Percentiles rank a stretch among this genome's conserved stretches.
These are phyloP conservation scores for Adela reaumurella DNA, from an alignment of 2,888 invertebrate genomes.

Conservation along the genomic window DNA sequence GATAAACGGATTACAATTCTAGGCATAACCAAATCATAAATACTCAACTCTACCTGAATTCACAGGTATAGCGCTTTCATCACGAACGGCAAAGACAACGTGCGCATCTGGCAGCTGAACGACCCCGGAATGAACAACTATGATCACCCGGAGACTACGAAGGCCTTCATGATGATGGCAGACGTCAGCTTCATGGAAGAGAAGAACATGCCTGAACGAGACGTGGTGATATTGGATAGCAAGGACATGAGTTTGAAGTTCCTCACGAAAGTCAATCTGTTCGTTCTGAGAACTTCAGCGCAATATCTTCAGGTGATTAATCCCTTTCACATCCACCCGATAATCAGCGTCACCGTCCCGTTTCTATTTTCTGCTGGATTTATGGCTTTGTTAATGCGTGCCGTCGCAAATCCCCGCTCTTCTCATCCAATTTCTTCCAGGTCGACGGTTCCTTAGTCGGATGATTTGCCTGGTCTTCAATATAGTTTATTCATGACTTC, in stretches of 20 bases:
- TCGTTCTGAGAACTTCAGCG: constrained; percentile 51
- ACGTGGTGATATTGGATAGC: constrained; percentile 60
- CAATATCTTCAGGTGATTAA: constrained; percentile 44
- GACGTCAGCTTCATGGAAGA: constrained; percentile 51
- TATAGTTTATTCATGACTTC: no score
- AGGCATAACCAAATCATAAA: no score
- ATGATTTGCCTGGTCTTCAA: no score
- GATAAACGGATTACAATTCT: no score
- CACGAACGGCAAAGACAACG: not conserved
- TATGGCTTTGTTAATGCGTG: no score
- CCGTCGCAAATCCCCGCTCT: no score
- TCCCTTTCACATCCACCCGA: no score
- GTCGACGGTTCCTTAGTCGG: no score
- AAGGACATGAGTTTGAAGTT: constrained; percentile 47
- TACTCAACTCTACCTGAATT: no score
- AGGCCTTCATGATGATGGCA: constrained; percentile 57
- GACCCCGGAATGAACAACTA: constrained; percentile 53
- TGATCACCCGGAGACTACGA: constrained; percentile 47
- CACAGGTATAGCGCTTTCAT: not conserved
- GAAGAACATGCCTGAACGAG: constrained; percentile 43
- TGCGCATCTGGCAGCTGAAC: constrained; percentile 50
- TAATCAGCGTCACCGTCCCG: no score
- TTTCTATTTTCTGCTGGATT: no score
- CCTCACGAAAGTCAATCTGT: constrained; percentile 43
- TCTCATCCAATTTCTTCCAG: no score